Conservation (phyloP, 2,888 invertebrate genomes). For the Ecdyonurus torrentis region DNA sequence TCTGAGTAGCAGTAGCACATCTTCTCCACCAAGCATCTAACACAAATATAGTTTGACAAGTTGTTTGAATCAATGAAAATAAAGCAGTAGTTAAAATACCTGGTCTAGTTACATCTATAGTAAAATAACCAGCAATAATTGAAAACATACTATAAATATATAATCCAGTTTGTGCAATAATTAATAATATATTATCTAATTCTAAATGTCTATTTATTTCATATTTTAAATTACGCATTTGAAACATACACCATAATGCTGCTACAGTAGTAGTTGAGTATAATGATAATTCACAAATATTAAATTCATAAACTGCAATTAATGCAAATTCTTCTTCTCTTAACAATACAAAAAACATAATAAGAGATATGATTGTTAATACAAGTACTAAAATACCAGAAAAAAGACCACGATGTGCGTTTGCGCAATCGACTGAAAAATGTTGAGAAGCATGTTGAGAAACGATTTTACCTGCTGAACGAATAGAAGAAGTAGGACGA, state of each 20-base stretch:
- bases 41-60: constrained; percentile 25
- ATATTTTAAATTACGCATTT: constrained; percentile 15
- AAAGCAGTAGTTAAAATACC: constrained; percentile 20
- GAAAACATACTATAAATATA: constrained; percentile 9
- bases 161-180: constrained; percentile 8
- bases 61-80: constrained; percentile 24
- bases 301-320: constrained; percentile 25
- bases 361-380: constrained; percentile 66
- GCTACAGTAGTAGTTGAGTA: constrained; percentile 25
- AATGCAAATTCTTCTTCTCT: constrained; percentile 38
- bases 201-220: neutral
- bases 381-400: constrained; percentile 58
- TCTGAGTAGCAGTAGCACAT: constrained; percentile 51
- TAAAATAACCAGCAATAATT: constrained; percentile 8
- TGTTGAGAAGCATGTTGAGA: constrained; percentile 20
- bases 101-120: constrained; percentile 4
- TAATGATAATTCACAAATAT: constrained; percentile 26
- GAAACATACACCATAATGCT: constrained; percentile 26
- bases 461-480: neutral
- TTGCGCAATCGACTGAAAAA: constrained; percentile 45
- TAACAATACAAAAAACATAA: constrained; percentile 76
- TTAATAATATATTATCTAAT: constrained; percentile 5
- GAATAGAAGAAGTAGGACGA: neutral
- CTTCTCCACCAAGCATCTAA: constrained; percentile 41
- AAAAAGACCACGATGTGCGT: constrained; percentile 32